These are phyloP conservation scores for Leucosticte australis DNA, from an alignment of 2,113 vertebrate species.

Conservation along the genomic window DNA sequence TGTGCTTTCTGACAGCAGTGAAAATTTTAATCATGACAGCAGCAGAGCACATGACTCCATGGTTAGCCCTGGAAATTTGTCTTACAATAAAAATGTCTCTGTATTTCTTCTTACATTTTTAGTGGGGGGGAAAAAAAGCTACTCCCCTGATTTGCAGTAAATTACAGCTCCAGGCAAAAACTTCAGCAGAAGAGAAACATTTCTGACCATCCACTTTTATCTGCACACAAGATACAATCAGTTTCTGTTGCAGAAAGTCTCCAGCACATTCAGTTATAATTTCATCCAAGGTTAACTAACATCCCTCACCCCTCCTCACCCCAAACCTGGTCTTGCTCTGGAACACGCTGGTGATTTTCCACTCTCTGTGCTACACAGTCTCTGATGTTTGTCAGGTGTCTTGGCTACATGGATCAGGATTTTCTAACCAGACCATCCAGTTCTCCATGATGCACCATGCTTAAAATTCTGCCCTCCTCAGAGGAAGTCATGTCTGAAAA, in stretches of 20 bases:
- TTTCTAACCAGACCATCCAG: neutral
- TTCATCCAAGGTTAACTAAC: conserved; percentile 31
- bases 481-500: neutral
- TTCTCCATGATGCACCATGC: neutral
- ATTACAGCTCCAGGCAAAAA: conserved; percentile 30
- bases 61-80: neutral
- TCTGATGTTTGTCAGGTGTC: neutral
- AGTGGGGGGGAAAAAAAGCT: neutral
- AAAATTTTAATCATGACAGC: neutral
- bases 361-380: neutral
- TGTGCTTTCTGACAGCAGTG: neutral
- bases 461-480: neutral
- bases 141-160: conserved; percentile 1
- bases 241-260: conserved; percentile 7
- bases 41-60: neutral
- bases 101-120: conserved; percentile 32
- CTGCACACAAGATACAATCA: conserved; percentile 10
- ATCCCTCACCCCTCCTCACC: neutral
- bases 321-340: neutral
- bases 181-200: neutral
- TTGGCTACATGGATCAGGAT: neutral
- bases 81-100: neutral
- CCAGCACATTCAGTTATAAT: conserved; percentile 12
- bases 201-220: conserved; percentile 24
- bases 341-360: conserved; percentile 32